These are phyloP conservation scores for Tragelaphus strepsiceros DNA, from an alignment of 2,113 vertebrate genomes.

Conservation along the genomic window DNA sequence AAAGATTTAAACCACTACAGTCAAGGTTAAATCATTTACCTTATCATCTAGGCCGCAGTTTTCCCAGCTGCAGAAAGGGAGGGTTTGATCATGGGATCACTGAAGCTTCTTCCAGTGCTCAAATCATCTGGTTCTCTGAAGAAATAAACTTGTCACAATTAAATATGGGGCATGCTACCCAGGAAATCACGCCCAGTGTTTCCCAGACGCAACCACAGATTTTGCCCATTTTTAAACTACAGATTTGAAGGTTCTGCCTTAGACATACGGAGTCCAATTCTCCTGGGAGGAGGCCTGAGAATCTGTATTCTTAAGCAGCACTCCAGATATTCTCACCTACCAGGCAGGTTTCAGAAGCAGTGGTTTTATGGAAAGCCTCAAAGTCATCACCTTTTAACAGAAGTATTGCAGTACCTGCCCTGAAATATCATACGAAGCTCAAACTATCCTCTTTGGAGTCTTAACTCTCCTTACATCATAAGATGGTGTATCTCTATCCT, in stretches of 20 bases:
- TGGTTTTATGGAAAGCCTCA: background rate
- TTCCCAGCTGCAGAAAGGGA: background rate
- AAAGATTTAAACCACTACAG: background rate
- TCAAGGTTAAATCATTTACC: background rate
- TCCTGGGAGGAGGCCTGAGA: background rate
- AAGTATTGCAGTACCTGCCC: background rate
- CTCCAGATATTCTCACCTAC: background rate
- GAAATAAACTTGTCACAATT: background rate
- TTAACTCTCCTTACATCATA: background rate
- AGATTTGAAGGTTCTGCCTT: background rate
- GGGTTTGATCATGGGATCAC: background rate
- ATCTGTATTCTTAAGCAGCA: background rate
- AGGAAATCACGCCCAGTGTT: background rate
- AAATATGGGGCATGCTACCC: no score
- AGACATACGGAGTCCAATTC: fast-evolving
- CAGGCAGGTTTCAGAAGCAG: background rate
- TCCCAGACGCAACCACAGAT: fast-evolving
- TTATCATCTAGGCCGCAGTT: background rate
- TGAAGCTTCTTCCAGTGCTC: background rate
- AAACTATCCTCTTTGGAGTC: background rate
- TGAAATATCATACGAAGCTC: fast-evolving
- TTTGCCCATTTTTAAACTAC: fast-evolving
- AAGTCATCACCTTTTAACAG: background rate
- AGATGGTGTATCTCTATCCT: background rate
- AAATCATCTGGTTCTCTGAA: background rate